A percentile compares a stretch with the other conserved stretches of the same genome.
These are phyloP conservation scores for Sepiola atlantica DNA, from an alignment of 2,888 invertebrate species.

Conservation along the genomic window DNA sequence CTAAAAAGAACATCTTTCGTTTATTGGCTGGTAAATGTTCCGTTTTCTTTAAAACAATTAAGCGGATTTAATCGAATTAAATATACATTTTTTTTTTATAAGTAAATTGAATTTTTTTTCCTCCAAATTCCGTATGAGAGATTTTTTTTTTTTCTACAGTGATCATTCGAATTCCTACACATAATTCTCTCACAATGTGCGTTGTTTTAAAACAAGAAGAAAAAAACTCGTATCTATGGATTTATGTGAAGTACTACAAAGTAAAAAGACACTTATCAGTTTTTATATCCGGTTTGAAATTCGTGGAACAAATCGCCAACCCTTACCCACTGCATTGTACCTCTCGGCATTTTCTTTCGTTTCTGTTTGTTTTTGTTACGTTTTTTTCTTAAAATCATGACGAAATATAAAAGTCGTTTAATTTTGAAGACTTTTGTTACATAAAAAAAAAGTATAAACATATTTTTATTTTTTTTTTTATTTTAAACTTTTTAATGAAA, in stretches of 20 bases:
- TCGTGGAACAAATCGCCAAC: background rate
- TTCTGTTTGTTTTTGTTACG: background rate
- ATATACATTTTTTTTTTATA: background rate
- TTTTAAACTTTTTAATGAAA: too few species aligned
- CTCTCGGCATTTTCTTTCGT: background rate
- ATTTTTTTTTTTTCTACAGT: background rate
- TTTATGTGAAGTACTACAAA: background rate
- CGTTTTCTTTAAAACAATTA: background rate
- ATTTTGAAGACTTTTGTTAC: too few species aligned
- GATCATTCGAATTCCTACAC: too few species aligned
- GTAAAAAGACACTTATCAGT: background rate
- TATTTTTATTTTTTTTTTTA: background rate
- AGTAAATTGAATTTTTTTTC: too few species aligned
- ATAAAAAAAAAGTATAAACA: too few species aligned
- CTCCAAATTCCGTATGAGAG: too few species aligned
- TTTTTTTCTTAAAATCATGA: background rate
- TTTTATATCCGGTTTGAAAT: conserved; percentile 22
- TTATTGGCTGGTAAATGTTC: too few species aligned
- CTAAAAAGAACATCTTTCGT: background rate
- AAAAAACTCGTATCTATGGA: background rate
- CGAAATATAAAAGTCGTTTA: too few species aligned
- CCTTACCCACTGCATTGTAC: background rate
- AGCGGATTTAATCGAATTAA: background rate
- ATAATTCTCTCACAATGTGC: too few species aligned
- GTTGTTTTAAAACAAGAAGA: background rate